phyloP scores from a whole-genome alignment of 2,113 vertebrate species.

The Engraulis encrasicolus region DNA sequence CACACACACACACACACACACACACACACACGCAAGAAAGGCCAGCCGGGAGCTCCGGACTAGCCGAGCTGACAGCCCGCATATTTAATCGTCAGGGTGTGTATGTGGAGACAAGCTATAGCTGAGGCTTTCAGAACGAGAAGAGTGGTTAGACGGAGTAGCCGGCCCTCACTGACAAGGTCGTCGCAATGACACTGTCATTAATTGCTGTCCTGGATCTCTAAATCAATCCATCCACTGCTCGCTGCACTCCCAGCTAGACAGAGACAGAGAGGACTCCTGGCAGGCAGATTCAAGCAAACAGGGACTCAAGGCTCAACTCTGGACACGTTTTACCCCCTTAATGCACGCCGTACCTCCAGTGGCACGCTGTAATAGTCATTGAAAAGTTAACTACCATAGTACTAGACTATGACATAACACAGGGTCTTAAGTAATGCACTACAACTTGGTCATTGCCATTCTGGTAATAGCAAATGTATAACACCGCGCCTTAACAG shows the following conservation, averaged over 20 bases:
- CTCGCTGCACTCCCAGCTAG: not conserved
- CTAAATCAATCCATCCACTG: conserved; percentile 20
- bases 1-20: too few relatives aligned
- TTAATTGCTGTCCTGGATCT: not conserved
- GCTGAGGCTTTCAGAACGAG: not conserved
- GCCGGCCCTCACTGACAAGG: not conserved
- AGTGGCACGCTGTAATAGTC: too few relatives aligned
- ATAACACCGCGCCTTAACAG: too few relatives aligned
- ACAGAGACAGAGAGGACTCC: not conserved
- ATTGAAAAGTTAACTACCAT: too few relatives aligned
- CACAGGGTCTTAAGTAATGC: too few relatives aligned
- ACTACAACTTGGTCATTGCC: too few relatives aligned
- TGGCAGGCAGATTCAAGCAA: not conserved
- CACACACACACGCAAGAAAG: too few relatives aligned
- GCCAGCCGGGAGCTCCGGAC: not conserved
- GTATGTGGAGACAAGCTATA: not conserved
- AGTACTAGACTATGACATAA: too few relatives aligned
- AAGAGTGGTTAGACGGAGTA: not conserved
- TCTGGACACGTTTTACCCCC: too few relatives aligned
- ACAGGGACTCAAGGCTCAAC: not conserved
- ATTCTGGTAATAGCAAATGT: too few relatives aligned
- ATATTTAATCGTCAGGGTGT: not conserved
- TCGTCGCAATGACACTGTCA: not conserved
- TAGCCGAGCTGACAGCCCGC: not conserved
- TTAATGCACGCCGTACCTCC: too few relatives aligned